A percentile compares a stretch with the other conserved stretches of the same genome.
Evolutionary conservation across 2,113 vertebrate species (phyloP).

Genomic region (Petrocephalus zakoni): DNA sequence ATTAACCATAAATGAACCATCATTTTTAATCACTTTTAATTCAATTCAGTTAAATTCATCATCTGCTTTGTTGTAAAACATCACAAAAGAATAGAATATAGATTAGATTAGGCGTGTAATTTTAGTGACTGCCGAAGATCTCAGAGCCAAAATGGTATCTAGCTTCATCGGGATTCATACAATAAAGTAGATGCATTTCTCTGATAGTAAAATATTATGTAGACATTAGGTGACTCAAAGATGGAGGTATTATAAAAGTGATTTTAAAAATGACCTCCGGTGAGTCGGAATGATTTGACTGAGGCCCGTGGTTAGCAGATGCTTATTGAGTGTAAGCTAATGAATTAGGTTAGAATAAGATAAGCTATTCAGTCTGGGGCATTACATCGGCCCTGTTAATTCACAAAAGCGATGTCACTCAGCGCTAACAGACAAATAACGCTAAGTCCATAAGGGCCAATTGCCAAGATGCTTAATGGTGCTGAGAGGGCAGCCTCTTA

Average conservation of each 20-base stretch:
- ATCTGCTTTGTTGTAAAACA: conserved; percentile 1
- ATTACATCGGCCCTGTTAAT: not conserved
- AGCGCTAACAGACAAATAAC: not conserved
- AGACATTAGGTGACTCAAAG: not conserved
- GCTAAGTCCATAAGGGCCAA: not conserved
- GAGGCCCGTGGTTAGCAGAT: not conserved
- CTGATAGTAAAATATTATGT: not conserved
- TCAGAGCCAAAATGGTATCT: not conserved
- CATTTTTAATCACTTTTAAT: conserved; percentile 12
- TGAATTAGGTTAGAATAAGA: not conserved
- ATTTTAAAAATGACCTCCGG: not conserved
- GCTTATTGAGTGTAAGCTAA: not conserved
- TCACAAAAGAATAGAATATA: not conserved
- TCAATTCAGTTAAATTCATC: conserved; percentile 7
- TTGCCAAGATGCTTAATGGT: conserved; percentile 19
- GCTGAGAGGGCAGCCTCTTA: not conserved
- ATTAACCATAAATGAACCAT: not conserved
- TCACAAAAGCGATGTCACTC: conserved; percentile 6
- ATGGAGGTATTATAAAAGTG: not conserved
- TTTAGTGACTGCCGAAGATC: not conserved
- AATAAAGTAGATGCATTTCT: not conserved
- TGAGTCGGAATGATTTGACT: not conserved
- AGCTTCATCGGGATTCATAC: not conserved
- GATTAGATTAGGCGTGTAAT: not conserved
- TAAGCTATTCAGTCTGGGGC: not conserved